Percentiles rank a stretch among this genome's conserved stretches.
phyloP scores from a whole-genome alignment of 2,888 invertebrate species.

The Xanthia togata region DNA sequence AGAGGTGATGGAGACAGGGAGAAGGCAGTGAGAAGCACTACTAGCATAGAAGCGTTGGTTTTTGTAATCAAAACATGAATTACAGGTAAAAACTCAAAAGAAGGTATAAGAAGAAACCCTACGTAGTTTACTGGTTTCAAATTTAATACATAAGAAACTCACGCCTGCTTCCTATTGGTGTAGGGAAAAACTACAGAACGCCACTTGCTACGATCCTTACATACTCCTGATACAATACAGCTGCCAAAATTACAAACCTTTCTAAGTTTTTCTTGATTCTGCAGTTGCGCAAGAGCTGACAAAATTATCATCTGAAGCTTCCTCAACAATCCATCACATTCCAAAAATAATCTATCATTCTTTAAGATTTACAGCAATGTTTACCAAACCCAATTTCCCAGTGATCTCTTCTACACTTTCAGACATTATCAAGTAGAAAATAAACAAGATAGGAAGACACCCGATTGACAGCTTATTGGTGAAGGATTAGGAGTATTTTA shows the following conservation, averaged over 20 bases:
- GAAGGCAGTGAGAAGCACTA: background rate
- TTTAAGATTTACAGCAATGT: constrained; percentile 53
- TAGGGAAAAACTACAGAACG: too few relatives aligned
- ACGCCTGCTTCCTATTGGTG: too few relatives aligned
- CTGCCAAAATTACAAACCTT: background rate
- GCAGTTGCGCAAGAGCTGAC: background rate
- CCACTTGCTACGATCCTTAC: too few relatives aligned
- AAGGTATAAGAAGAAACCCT: background rate
- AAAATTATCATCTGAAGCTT: constrained; percentile 27
- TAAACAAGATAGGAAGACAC: constrained; percentile 70
- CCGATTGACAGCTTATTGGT: constrained; percentile 76
- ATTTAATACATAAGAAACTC: too few relatives aligned
- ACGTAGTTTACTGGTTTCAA: background rate
- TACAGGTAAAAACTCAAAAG: too few relatives aligned
- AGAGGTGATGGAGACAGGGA: background rate
- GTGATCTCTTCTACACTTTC: constrained; percentile 55
- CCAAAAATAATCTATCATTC: constrained; percentile 35
- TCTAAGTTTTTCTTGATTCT: background rate
- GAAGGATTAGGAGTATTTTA: constrained; percentile 73
- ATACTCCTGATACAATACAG: too few relatives aligned
- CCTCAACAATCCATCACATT: constrained; percentile 44
- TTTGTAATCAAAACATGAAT: background rate
- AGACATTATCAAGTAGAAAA: constrained; percentile 63
- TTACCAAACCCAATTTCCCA: constrained; percentile 62
- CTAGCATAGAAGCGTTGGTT: background rate